Percentiles rank a stretch among this genome's conserved stretches.
These are phyloP conservation scores for Daphoenositta chrysoptera DNA, from an alignment of 2,113 vertebrate species.

Conservation along the genomic window DNA sequence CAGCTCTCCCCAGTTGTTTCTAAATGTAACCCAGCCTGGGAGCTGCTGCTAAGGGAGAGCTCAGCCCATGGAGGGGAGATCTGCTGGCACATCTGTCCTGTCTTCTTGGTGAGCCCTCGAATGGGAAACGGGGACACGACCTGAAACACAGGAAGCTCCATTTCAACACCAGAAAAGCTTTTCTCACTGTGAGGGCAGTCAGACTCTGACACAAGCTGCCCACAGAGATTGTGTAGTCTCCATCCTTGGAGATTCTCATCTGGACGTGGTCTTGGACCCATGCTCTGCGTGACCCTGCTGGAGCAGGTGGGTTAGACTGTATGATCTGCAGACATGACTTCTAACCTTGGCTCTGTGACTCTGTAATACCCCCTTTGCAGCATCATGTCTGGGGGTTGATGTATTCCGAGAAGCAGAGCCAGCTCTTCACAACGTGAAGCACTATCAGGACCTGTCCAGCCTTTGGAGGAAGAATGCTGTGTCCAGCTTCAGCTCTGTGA, in stretches of 20 bases:
- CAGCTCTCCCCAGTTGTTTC: constrained; percentile 25
- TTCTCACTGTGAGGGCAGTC: background rate
- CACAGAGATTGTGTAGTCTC: background rate
- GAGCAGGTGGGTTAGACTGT: background rate
- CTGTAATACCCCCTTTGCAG: background rate
- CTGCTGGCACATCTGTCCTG: background rate
- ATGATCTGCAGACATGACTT: background rate
- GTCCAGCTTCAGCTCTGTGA: background rate
- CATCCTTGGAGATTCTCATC: background rate
- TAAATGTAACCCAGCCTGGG: background rate
- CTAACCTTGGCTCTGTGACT: background rate
- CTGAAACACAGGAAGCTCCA: background rate
- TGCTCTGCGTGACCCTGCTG: background rate
- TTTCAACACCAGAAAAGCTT: background rate
- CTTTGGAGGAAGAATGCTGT: background rate
- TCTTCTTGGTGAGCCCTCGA: background rate
- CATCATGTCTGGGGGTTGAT: background rate
- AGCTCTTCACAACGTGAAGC: background rate
- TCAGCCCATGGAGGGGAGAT: background rate
- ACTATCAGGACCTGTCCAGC: background rate
- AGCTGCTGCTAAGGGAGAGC: constrained; percentile 3
- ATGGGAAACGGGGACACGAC: background rate
- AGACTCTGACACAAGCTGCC: background rate
- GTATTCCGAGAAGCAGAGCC: background rate
- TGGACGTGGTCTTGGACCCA: background rate